A percentile compares a stretch with the other conserved stretches of the same genome.
phyloP scores from a whole-genome alignment of 2,113 vertebrate species.

The Paradoxurus hermaphroditus region DNA sequence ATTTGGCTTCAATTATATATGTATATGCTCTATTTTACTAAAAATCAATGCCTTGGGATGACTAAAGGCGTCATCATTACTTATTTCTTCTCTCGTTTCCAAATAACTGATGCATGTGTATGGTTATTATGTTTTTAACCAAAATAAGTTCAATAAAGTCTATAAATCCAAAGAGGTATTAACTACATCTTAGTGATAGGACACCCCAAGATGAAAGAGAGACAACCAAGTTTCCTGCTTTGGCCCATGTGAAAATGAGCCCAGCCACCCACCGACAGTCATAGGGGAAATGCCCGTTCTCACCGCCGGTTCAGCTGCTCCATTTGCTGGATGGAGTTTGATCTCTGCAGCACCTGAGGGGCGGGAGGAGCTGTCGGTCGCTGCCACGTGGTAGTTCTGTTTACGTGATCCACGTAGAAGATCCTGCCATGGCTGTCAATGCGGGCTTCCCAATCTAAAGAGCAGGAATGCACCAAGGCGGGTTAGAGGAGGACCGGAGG shows the following conservation, averaged over 20 bases:
- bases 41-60: background rate
- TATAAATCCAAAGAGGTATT: background rate
- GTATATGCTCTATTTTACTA: background rate
- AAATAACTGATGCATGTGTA: background rate
- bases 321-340: constrained; percentile 99
- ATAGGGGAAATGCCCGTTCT: background rate
- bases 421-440: constrained; percentile 98
- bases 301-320: constrained; percentile 98
- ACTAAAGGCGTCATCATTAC: background rate
- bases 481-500: background rate
- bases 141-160: background rate
- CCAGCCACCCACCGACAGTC: background rate
- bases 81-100: background rate
- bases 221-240: background rate
- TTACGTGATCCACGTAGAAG: constrained; percentile 98
- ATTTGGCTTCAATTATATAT: background rate
- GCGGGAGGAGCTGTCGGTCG: constrained; percentile 95
- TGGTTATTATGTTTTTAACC: background rate
- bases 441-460: constrained; percentile 96
- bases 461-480: background rate
- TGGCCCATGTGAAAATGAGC: background rate
- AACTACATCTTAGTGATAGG: background rate
- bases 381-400: constrained; percentile 99
- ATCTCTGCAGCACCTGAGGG: constrained; percentile 95
- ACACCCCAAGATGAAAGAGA: background rate